These are phyloP conservation scores for Dolichotis patagonum DNA, from an alignment of 2,113 vertebrate species.

Conservation along the genomic window DNA sequence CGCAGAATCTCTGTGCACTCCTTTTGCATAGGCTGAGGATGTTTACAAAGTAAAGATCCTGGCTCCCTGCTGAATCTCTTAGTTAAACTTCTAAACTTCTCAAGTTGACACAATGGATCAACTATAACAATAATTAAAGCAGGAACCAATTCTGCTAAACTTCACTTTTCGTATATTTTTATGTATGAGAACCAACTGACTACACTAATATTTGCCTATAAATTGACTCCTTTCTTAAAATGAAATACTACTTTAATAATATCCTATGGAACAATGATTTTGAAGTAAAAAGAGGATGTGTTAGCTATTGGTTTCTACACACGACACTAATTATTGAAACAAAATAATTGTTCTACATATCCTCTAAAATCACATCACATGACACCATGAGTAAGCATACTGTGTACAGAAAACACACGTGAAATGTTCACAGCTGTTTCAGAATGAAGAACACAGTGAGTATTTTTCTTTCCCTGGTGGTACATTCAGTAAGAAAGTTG, in stretches of 20 bases:
- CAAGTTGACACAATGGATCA: too few species aligned
- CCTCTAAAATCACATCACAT: not conserved
- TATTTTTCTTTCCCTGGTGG: not conserved
- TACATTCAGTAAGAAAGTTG: not conserved
- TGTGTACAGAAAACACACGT: not conserved
- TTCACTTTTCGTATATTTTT: not conserved
- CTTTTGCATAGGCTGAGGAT: too few species aligned
- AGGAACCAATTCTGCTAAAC: not conserved
- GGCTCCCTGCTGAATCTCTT: too few species aligned
- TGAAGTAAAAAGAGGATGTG: not conserved
- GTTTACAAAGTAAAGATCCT: too few species aligned
- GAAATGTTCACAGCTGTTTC: not conserved
- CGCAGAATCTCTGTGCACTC: too few species aligned
- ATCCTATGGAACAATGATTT: not conserved
- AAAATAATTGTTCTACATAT: not conserved
- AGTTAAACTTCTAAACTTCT: too few species aligned
- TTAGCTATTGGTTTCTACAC: not conserved
- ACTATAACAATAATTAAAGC: not conserved
- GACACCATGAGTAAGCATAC: not conserved
- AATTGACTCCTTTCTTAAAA: conserved; percentile 1
- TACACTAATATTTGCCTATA: not conserved
- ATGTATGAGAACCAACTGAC: not conserved
- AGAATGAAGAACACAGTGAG: not conserved
- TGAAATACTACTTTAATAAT: not conserved
- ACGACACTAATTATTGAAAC: not conserved